A percentile compares a stretch with the other conserved stretches of the same genome.
These are phyloP conservation scores for Cryptocephalus moraei DNA, from an alignment of 2,888 invertebrate species.

Conservation along the genomic window DNA sequence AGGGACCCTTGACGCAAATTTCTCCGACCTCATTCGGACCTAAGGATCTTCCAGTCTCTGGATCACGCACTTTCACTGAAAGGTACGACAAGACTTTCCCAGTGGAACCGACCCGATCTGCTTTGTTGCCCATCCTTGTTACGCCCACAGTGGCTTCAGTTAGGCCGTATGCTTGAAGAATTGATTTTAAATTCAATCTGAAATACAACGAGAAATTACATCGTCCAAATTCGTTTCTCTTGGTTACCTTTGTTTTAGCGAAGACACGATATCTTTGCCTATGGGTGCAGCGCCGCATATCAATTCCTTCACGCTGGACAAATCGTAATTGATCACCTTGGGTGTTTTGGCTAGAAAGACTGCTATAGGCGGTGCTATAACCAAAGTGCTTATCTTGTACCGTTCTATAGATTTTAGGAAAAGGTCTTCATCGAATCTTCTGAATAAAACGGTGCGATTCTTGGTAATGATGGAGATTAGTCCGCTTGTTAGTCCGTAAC, in stretches of 20 bases:
- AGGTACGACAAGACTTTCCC: constrained; percentile 53
- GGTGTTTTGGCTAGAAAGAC: constrained; percentile 76
- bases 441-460: constrained; percentile 42
- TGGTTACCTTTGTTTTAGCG: constrained; percentile 44
- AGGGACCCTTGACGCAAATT: constrained; percentile 67
- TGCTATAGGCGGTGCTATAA: constrained; percentile 71
- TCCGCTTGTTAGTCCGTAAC: constrained; percentile 60
- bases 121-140: constrained; percentile 28
- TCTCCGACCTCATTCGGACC: constrained; percentile 64
- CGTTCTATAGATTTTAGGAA: constrained; percentile 61
- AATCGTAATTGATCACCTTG: constrained; percentile 61
- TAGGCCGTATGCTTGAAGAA: constrained; percentile 60
- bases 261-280: constrained; percentile 55
- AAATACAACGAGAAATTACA: neutral
- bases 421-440: constrained; percentile 47
- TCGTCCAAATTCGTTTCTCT: neutral
- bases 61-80: constrained; percentile 52
- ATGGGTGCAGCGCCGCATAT: constrained; percentile 76
- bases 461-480: constrained; percentile 46
- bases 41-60: constrained; percentile 49
- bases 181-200: neutral
- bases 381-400: constrained; percentile 44
- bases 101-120: constrained; percentile 48
- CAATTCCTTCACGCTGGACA: constrained; percentile 56
- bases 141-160: constrained; percentile 61